Base-by-base conservation (phyloP, 92 coral and sea anemone genomes). In the Nematostella vectensis region DNA sequence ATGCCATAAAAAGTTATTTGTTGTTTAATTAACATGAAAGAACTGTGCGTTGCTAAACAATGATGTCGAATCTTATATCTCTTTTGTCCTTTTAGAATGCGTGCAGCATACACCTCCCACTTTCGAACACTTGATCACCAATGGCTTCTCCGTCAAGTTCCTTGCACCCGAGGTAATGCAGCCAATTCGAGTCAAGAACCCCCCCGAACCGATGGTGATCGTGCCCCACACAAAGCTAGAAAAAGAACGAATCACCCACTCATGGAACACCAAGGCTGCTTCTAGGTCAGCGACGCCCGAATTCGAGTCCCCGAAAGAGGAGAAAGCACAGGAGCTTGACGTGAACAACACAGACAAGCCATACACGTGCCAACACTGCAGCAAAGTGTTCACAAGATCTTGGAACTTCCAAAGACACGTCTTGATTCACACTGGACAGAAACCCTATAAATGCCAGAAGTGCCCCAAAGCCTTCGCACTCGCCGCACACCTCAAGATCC, bases 331-430 rank as follows among this genome's bases (percentile, higher is more conserved):
- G n/a, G 87, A 80, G 25, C 36, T 74, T 4, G 98, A 86, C 25
- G 48, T 61, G 31, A 62, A 50, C 17, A 88, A 71, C 49, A 73
- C 76, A 29, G 94, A 85, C 6, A 80, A 80, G 27, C 95, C 95
- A 1, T 91, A 81, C 85, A 91, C 89, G 2, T 91, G 98, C 31
- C 95, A 83, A 29, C 98, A 91, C 60, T 91, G 98, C 51, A 91
- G 85, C 38, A 91, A 91, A 37, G 98, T 91, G 17, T 91, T 91
- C 62, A 91, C 98, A 8, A 89, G 98, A 0, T 91, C 98, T 2
- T 91, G 98, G 98, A 91, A 91, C 68, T 91, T 85, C 53, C 98
- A 91, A 21, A 91, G 98, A 30, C 98, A 91, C 68, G 87, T 91
- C 21, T 71, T 91, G 2, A 91, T 91, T 49, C 98, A 91, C 83